Evolutionary conservation across 1,140 invertebrate species (phyloP).

Genomic region (Eurosta solidaginis): DNA sequence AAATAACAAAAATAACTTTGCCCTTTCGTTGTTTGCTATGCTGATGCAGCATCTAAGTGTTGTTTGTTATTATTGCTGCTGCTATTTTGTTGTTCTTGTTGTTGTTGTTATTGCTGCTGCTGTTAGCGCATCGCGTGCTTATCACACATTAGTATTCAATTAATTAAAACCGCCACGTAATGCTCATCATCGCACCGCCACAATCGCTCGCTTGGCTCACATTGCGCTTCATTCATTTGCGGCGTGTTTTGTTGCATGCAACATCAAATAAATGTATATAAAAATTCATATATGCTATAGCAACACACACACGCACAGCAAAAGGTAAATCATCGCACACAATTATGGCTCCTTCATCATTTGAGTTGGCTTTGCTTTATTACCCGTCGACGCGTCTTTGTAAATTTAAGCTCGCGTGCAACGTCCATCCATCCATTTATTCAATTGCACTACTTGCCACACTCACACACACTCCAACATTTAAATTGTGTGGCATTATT

Average conservation of each 20-base stretch:
- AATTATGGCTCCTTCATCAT: slow-evolving; percentile 19
- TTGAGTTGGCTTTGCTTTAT: neutral
- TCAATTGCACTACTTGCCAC: slow-evolving; percentile 26
- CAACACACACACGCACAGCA: neutral
- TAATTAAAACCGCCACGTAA: slow-evolving; percentile 27
- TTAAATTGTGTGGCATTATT: neutral
- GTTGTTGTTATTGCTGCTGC: neutral
- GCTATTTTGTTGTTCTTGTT: no score
- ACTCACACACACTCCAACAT: neutral
- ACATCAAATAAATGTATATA: no score
- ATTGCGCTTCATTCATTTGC: neutral
- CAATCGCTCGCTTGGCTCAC: neutral
- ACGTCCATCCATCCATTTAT: slow-evolving; percentile 15
- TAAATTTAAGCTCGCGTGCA: slow-evolving; percentile 16
- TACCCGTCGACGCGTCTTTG: neutral
- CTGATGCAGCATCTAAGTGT: neutral
- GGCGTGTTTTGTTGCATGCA: slow-evolving; percentile 5
- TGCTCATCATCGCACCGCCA: slow-evolving; percentile 11
- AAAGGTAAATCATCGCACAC: neutral
- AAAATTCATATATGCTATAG: neutral
- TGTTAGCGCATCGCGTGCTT: neutral
- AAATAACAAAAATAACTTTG: neutral
- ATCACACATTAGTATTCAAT: slow-evolving; percentile 14
- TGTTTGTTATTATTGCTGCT: neutral
- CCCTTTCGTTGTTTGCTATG: neutral